phyloP scores from a whole-genome alignment of 2,797 vertebrate species.

The Enteromius argenteus region DNA sequence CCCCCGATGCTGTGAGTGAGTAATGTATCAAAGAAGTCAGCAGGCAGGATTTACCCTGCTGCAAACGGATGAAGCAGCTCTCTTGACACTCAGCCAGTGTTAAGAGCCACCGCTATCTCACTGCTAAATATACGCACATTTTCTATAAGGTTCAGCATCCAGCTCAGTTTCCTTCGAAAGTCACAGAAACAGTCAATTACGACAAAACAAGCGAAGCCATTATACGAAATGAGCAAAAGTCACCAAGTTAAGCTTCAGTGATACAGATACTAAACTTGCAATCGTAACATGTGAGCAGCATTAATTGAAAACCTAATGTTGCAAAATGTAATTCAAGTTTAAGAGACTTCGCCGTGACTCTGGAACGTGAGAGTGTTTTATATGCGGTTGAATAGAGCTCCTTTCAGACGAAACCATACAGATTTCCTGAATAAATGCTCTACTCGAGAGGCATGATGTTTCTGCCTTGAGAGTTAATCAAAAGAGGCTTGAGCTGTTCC shows the following conservation, averaged over 20 bases:
- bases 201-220: not conserved
- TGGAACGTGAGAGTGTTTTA: not conserved
- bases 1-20: slow-evolving; percentile 47
- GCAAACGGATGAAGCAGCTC: slow-evolving; percentile 27
- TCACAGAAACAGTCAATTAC: not conserved
- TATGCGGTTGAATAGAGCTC: not conserved
- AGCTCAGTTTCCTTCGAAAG: not conserved
- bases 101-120: slow-evolving; percentile 15
- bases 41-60: slow-evolving; percentile 21
- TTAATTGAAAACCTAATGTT: not conserved
- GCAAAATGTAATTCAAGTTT: not conserved
- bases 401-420: slow-evolving; percentile 9
- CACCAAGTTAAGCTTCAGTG: not conserved
- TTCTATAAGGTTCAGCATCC: slow-evolving; percentile 9
- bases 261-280: not conserved
- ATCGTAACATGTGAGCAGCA: not conserved
- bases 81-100: slow-evolving; percentile 38
- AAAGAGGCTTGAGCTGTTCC: slow-evolving; percentile 34
- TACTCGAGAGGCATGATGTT: slow-evolving; percentile 3
- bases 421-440: slow-evolving; percentile 16
- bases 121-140: slow-evolving; percentile 33
- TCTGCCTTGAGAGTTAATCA: slow-evolving; percentile 27
- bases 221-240: not conserved
- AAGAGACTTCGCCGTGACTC: not conserved
- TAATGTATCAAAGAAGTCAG: slow-evolving; percentile 69